A percentile compares a stretch with the other conserved stretches of the same genome.
Conservation (phyloP, 2,797 vertebrate genomes). For the Tokudaia tokunoshimensis region DNA sequence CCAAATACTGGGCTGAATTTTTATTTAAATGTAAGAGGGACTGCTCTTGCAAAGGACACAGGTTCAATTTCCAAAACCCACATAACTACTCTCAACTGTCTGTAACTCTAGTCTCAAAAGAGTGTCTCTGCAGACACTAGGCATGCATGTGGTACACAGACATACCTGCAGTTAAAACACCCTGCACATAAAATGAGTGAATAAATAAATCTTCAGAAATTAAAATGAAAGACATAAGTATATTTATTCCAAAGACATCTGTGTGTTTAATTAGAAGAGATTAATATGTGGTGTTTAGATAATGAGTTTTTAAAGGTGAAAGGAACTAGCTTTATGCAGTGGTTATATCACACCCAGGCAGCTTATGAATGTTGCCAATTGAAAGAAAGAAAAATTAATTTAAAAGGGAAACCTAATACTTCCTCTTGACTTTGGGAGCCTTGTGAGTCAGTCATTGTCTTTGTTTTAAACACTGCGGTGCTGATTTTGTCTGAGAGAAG, state of each 20-base stretch:
- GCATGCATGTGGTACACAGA: background rate
- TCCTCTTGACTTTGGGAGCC: background rate
- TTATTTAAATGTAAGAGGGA: background rate
- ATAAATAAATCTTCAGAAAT: background rate
- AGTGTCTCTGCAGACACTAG: background rate
- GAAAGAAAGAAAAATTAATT: background rate
- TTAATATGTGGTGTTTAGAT: background rate
- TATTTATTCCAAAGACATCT: background rate
- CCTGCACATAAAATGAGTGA: background rate
- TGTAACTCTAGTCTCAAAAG: background rate
- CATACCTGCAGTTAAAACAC: background rate
- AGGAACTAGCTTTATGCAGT: background rate
- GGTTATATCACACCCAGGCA: background rate
- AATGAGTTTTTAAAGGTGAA: background rate
- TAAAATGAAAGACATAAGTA: background rate
- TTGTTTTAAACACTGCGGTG: background rate
- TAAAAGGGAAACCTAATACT: background rate
- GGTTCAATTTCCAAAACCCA: background rate
- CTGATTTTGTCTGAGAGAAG: background rate
- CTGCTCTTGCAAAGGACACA: background rate
- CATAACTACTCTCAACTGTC: background rate
- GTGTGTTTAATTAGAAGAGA: conserved; percentile 11
- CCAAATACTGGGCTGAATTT: background rate
- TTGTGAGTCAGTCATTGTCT: background rate
- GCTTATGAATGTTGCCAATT: background rate